A percentile compares a stretch with the other conserved stretches of the same genome.
These are phyloP conservation scores for Metalampra italica DNA, from an alignment of 2,888 invertebrate genomes.

Conservation along the genomic window DNA sequence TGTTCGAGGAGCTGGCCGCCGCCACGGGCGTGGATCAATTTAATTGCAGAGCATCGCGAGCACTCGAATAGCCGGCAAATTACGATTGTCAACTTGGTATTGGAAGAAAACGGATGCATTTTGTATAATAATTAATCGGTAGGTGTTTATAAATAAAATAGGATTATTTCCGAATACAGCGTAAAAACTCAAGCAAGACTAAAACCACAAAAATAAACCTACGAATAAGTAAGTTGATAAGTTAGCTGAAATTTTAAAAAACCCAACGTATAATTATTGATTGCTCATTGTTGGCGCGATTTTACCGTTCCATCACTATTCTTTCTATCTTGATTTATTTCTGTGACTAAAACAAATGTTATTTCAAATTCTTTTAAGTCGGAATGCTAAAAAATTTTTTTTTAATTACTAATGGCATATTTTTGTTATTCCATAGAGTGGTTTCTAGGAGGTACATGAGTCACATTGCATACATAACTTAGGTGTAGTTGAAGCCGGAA, in stretches of 20 bases:
- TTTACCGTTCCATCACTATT: too few relatives aligned
- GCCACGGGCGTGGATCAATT: constrained; percentile 38
- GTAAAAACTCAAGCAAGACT: too few relatives aligned
- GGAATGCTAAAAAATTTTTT: too few relatives aligned
- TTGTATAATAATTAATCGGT: too few relatives aligned
- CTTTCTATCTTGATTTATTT: too few relatives aligned
- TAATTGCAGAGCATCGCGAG: constrained; percentile 37
- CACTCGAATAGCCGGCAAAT: constrained; percentile 32
- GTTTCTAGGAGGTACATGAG: constrained; percentile 3
- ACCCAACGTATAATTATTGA: too few relatives aligned
- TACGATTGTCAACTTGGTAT: constrained; percentile 31
- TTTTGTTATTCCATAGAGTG: constrained; percentile 7
- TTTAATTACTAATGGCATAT: background rate
- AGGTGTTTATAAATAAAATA: constrained; percentile 30
- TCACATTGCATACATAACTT: constrained; percentile 15
- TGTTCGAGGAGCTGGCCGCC: constrained; percentile 52
- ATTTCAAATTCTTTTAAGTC: too few relatives aligned
- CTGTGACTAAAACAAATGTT: too few relatives aligned
- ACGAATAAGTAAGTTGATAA: too few relatives aligned
- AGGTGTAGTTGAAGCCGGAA: constrained; percentile 16
- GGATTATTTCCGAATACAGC: constrained; percentile 7
- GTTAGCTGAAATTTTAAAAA: too few relatives aligned
- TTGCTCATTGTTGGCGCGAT: too few relatives aligned
- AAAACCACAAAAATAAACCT: too few relatives aligned
- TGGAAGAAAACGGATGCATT: constrained; percentile 13